phyloP scores from a whole-genome alignment of 1,140 invertebrate species.

The Euura saliciscinereae region DNA sequence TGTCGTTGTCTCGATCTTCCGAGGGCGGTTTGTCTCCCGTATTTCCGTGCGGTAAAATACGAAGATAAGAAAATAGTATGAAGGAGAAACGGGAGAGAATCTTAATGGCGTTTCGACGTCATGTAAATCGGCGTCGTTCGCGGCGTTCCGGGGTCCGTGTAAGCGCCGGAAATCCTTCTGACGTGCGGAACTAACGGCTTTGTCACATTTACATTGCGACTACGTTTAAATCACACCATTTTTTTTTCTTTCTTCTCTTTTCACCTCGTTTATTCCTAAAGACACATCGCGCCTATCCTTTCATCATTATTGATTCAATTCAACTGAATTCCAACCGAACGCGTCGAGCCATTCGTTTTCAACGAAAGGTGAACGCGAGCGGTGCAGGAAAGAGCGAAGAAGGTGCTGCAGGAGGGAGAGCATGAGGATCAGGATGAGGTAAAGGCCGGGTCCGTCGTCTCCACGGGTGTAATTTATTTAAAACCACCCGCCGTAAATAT shows the following conservation, averaged over 20 bases:
- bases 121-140: background rate
- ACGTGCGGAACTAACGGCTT: background rate
- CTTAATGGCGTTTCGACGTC: background rate
- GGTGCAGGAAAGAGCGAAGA: slow-evolving; percentile 18
- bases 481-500: slow-evolving; percentile 60
- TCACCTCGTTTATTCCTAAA: background rate
- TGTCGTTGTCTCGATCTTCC: slow-evolving; percentile 1
- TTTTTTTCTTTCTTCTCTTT: no score
- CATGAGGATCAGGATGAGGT: slow-evolving; percentile 25
- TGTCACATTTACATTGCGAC: background rate
- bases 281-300: no score
- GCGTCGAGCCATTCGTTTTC: slow-evolving; percentile 18
- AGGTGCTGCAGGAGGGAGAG: background rate
- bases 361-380: slow-evolving; percentile 23
- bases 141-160: background rate
- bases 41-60: background rate
- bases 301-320: no score
- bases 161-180: background rate
- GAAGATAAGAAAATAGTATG: background rate
- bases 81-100: background rate
- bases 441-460: slow-evolving; percentile 45
- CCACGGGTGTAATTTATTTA: slow-evolving; percentile 62
- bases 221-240: background rate
- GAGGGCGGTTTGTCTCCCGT: slow-evolving; percentile 1
- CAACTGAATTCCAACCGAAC: slow-evolving; percentile 13